Base-by-base conservation (phyloP, 2,888 invertebrate species). In the Pseudococcus jackbeardsleyi region DNA sequence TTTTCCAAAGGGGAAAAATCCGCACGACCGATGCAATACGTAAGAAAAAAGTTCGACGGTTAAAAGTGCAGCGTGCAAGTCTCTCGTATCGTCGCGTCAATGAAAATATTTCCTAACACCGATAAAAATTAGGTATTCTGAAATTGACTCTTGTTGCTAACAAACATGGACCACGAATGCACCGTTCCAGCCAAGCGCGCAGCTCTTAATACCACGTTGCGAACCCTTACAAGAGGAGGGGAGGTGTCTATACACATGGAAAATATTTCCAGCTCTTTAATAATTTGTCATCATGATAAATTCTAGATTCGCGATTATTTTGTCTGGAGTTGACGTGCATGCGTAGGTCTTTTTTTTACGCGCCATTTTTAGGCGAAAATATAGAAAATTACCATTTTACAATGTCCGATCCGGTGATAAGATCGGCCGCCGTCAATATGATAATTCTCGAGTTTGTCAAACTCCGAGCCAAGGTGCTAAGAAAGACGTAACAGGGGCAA, bases 361-460 rank as follows among this genome's bases (percentile, higher is more conserved):
- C 19, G 22, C 6, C 64, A 2, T 64, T 5, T 50, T 50, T 50
- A n/a, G 26, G 26, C 50, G 50, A 64, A 22, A 64, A 22, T 9
- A 19, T 4, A 22, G 22, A 26, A 77, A 77, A 77, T 77, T 77
- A 77, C 39, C 77, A 77, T 77, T 77, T 77, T 77, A 77, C 77
- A 77, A 77, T 39, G 39, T 1, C 3, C 26, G 26, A 33, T 77
- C 8, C 19, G 19, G 1, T 26, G 77, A 77, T 39, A 2, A 64
- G 50, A 50, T 64, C 22, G 17, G 17, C 15, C 5, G 15, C 17
- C 17, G 39, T 3, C 26, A 77, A 77, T 77, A 77, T 77, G 77
- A 26, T 77, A 77, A 77, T 77, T 50, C 50, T 33, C 26, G 5
- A 50, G 0, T 77, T 77, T 33, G 15, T 77, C 77, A 11, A 11